Evolutionary conservation across 2,888 invertebrate genomes (phyloP), one percentile per base, ranked within the genome.

Genomic region (Odontocolon sp.): DNA sequence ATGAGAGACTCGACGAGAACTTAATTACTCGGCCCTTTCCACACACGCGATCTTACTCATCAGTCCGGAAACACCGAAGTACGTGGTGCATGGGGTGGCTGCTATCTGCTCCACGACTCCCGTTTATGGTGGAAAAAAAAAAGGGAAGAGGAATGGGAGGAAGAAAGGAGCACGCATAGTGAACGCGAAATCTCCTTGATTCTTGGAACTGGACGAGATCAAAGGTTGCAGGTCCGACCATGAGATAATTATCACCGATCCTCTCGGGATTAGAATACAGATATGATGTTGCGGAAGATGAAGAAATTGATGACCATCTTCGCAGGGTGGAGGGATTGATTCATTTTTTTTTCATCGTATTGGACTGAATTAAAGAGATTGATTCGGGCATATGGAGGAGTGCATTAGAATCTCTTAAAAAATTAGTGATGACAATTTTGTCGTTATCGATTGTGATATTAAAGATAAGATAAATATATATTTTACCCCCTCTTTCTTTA

Each of bases 31-130:
- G 80, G 81, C 82, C 85, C 86, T 86, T 86, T 85, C 84, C 84
- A 80, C 84, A 85, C 88, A 89, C 88, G 88, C 88, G 87, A 89
- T 88, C 87, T 83, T 87, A 84, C 84, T 84, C 88, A 86, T 85
- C 86, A 84, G 87, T 85, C 87, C 86, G 88, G 87, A 87, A 88
- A 87, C 85, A 45, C 52, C 63, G 67, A 72, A 69, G 50, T 63
- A 63, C 63, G 63, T 21, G 36, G 47, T 47, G 36, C 47, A 8
- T 47, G 14, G 64, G 64, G 63, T 63, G 63, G 50, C 50, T 11
- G 26, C 50, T 9, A 59, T 14, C 47, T n/a, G n/a, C n/a, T n/a
- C n/a, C 42, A 31, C 47, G 50, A 42, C 52, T 54, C 14, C 11
- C 16, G 59, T 26, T 70, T 42, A 38, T 67, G 47, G 47, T 36